Evolutionary conservation across 2,113 vertebrate species (phyloP).

Genomic region (Loxodonta africana): DNA sequence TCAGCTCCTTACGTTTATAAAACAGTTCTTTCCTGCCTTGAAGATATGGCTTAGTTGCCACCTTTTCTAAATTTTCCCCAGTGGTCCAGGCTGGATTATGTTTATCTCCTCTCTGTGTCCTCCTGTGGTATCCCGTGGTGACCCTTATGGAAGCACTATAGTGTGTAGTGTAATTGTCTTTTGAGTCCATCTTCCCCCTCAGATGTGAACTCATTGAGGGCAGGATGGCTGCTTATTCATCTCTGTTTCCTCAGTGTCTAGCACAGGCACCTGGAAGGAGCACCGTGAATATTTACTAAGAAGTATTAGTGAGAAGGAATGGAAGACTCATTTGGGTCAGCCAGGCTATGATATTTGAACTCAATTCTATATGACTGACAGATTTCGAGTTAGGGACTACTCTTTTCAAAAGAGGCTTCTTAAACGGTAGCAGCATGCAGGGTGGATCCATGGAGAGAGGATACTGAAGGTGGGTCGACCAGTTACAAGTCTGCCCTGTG

Average conservation of each 20-base stretch:
- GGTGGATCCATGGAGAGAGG: background rate
- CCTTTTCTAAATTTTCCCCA: background rate
- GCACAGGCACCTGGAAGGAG: background rate
- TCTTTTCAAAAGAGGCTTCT: background rate
- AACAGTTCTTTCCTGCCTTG: background rate
- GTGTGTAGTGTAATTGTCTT: background rate
- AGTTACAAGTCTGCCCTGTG: background rate
- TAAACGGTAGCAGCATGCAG: fast-evolving
- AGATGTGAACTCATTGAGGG: background rate
- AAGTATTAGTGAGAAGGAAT: background rate
- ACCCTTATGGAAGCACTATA: background rate
- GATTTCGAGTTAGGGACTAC: background rate
- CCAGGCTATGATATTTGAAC: background rate
- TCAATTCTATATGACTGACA: fast-evolving
- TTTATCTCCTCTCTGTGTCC: background rate
- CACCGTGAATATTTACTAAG: background rate
- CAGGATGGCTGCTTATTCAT: no score
- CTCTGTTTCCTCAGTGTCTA: background rate
- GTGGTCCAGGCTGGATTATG: background rate
- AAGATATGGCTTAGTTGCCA: background rate
- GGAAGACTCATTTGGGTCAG: background rate
- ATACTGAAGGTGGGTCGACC: fast-evolving
- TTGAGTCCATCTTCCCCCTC: background rate
- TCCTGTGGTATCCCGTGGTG: background rate
- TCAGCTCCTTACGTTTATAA: background rate